Base-by-base conservation (phyloP, 2,113 vertebrate species). In the Oreochromis aureus region DNA sequence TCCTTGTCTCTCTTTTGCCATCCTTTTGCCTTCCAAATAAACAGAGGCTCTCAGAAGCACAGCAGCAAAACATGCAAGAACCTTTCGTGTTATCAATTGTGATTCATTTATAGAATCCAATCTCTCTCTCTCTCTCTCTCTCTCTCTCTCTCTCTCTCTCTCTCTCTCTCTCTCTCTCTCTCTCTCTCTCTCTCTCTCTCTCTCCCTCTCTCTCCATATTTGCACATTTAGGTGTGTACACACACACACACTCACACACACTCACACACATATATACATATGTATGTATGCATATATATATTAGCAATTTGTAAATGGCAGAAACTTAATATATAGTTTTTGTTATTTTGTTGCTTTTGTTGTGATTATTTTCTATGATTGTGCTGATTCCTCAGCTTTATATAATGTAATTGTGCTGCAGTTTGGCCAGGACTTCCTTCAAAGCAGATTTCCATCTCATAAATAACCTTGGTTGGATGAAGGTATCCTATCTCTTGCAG, bases 1-100 rank as follows among this genome's bases (percentile, higher is more conserved):
- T 81, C 92, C 90, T 92, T 85, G 83, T 90, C 53, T 90, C 39
- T 55, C 34, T 66, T 81, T 51, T 86, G 76, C 44, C 39, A 71
- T 89, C 15, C 22, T 16, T 89, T 85, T 78, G n/a, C 27, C 54
- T 34, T 48, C 15, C 46, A 56, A 81, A 91, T 30, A 61, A 83
- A 69, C 41, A 2, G 18, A 76, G 80, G 69, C 32, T 41, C 78
- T 4, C 54, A 46, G 46, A 66, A 19, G 1, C 41, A 46, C 41
- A 73, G 69, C 81, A 30, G n/a, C 39, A 46, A 85, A 22, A 80
- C 44, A 24, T 10, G 16, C 30, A 36, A 39, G 51, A 32, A 56
- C 15, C 22, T 55, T 18, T 10, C 76, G 18, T 51, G 44, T 80
- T 53, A 34, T 34, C 18, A 79, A 11, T n/a, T 53, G 18, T 53